Evolutionary conservation across 2,797 vertebrate species (phyloP), one percentile per base, ranked within the genome.

Genomic region (Xyrichtys novacula): DNA sequence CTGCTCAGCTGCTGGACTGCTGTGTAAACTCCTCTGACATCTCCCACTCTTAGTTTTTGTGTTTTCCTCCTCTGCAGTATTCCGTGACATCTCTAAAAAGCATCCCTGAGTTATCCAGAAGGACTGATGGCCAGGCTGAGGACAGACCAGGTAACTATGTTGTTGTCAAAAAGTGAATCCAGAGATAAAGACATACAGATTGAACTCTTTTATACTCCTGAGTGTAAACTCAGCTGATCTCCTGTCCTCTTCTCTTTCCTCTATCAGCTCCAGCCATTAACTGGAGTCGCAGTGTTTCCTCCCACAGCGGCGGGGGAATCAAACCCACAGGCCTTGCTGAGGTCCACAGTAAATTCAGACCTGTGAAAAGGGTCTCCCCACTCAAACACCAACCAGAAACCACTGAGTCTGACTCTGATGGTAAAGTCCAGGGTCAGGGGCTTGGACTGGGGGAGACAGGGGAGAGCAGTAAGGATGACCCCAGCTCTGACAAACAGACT

Each of bases 331-430:
- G 96, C 19, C 96, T 97, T 5, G 91, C 96, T 1, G 98, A 99
- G 32, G 95, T 94, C 1, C 97, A 97, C 88, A 97, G 96, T 80
- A 99, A 99, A 84, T 98, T 98, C 86, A 92, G 97, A 34, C 97
- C 98, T 0, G 97, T 99, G 79, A 99, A 98, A 86, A 93, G 98
- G 8, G 98, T 99, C 67, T 99, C 97, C 0, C 98, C 97, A 0
- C 92, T 99, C 63, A 99, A 99, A 58, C 98, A 98, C 83, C 98
- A 99, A 42, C 97, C 98, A 0, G 97, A 98, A 76, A 95, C 91
- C 65, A 91, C 93, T 14, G 96, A 99, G 68, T 93, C 91, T 6
- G 96, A 95, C 65, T 92, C 93, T 2, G 96, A 94, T 0, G 76
- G 74, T 6, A 96, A 96, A 80, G 92, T 52, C 65, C 94, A 91